Evolutionary conservation across 2,797 vertebrate genomes (phyloP).

Genomic region (Apodemus agrarius): DNA sequence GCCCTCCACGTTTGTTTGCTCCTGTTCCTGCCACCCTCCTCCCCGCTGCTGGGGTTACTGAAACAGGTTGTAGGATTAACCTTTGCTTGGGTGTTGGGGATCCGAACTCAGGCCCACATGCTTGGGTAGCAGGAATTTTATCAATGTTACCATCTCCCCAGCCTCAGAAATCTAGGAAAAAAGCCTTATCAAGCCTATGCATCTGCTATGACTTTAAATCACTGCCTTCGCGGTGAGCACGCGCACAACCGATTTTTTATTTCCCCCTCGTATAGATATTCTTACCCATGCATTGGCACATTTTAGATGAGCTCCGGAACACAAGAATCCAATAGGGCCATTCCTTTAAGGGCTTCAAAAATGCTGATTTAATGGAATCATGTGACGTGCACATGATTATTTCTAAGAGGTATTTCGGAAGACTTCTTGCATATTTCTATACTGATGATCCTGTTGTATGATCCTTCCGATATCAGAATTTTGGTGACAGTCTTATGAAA

Average conservation of each 20-base stretch:
- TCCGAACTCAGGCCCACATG: neutral
- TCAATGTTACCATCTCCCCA: neutral
- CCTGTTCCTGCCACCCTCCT: neutral
- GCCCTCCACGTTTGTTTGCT: neutral
- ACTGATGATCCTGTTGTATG: neutral
- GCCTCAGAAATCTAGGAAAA: neutral
- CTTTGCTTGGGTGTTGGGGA: neutral
- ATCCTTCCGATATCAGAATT: constrained; percentile 26
- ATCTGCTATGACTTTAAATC: neutral
- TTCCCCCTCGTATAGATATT: neutral
- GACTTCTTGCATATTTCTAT: neutral
- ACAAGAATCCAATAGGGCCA: neutral
- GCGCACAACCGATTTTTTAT: neutral
- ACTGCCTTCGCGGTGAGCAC: neutral
- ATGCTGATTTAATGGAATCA: neutral
- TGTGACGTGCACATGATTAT: neutral
- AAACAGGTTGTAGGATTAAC: neutral
- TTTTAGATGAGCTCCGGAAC: neutral
- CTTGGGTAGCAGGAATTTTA: neutral
- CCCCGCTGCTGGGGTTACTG: neutral
- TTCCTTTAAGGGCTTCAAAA: neutral
- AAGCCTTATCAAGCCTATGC: neutral
- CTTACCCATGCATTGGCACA: neutral
- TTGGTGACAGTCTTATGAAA: constrained; percentile 18
- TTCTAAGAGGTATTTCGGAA: neutral